These are phyloP conservation scores for Pycnonotus jocosus DNA, from an alignment of 2,113 vertebrate species.

Conservation along the genomic window DNA sequence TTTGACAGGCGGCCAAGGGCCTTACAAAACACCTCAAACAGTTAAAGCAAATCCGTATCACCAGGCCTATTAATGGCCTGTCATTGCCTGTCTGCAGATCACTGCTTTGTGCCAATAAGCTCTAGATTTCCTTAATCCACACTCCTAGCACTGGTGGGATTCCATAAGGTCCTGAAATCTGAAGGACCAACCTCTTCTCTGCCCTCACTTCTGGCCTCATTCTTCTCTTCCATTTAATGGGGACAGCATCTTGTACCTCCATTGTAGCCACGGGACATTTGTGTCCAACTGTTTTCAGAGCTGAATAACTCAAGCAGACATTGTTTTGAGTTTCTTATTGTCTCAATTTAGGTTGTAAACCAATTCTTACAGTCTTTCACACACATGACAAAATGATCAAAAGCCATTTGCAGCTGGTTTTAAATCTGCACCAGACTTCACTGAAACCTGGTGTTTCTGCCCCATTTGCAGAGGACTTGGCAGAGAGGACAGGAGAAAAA, in stretches of 20 bases:
- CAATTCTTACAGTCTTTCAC: neutral
- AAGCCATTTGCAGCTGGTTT: constrained; percentile 14
- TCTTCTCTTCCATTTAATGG: neutral
- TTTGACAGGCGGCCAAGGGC: neutral
- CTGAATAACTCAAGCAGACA: neutral
- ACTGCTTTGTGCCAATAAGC: neutral
- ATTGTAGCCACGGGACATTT: neutral
- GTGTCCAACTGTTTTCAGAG: neutral
- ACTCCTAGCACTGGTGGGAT: neutral
- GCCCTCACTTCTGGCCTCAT: neutral
- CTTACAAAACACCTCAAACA: constrained; percentile 39
- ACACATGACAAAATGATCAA: neutral
- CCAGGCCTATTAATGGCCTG: constrained; percentile 23
- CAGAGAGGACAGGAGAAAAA: neutral
- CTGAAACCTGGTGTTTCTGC: constrained; percentile 35
- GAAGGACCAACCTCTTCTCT: neutral
- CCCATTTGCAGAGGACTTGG: constrained; percentile 32
- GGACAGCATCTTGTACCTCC: neutral
- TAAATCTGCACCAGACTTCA: neutral
- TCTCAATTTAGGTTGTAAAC: neutral
- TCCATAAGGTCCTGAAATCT: neutral
- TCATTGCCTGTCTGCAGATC: constrained; percentile 40
- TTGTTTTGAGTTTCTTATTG: neutral
- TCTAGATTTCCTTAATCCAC: neutral
- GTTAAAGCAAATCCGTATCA: constrained; percentile 24